Percentiles rank a stretch among this genome's conserved stretches.
These are phyloP conservation scores for Sus scrofa DNA, from an alignment of 2,113 vertebrate species.

Conservation along the genomic window T2T-Sscrofa CM000814.6:126262501-126263000, in stretches of 20 bases:
- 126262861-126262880: constrained; percentile 13
- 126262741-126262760: constrained; percentile 35
- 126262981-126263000: neutral
- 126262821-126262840: constrained; percentile 23
- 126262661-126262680: constrained; percentile 44
- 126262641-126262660: neutral
- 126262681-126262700: neutral
- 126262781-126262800: constrained; percentile 21
- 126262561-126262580: constrained; percentile 24
- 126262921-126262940: constrained; percentile 30
- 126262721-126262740: constrained; percentile 4
- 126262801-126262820: constrained; percentile 40
- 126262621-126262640: constrained; percentile 41
- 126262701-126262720: constrained; percentile 20
- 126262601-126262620: constrained; percentile 71
- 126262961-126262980: constrained; percentile 47
- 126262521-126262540: constrained; percentile 71
- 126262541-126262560: constrained; percentile 62
- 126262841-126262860: constrained; percentile 56
- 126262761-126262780: neutral
- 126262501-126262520: constrained; percentile 69
- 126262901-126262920: constrained; percentile 9
- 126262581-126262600: constrained; percentile 53
- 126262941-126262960: constrained; percentile 22
- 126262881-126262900: constrained; percentile 50